Base-by-base conservation (phyloP, 2,797 vertebrate genomes). In the Eulemur albifrons region DNA sequence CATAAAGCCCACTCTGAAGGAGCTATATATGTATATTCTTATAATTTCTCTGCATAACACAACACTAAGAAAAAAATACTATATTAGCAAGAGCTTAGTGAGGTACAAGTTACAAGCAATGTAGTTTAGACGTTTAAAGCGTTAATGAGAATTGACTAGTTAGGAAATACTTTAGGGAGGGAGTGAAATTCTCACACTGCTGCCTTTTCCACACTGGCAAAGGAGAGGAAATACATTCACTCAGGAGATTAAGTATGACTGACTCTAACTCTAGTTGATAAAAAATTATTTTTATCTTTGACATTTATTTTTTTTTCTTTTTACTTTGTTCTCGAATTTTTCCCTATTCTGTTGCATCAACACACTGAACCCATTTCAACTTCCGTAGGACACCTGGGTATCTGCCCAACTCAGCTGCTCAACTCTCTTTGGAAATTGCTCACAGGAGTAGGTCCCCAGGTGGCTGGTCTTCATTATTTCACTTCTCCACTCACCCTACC, bases 81-180 rank as follows among this genome's bases (percentile, higher is more conserved):
- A 9, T 61, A 67, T 81, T 80, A 92, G 1, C 54, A 76, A 93
- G 75, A 94, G 27, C 14, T 91, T 81, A 73, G 48, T 85, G 30
- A 57, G 10, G 25, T 65, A 25, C n/a, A 88, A 76, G 61, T 65
- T 76, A 76, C 4, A 61, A 85, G 35, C 70, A 86, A 69, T 1
- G 4, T 38, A 79, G 17, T 57, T 91, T 63, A 81, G 70, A 93
- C 23, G 48, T 91, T 75, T 91, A 94, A 70, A 18, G 54, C 43
- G 48, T 82, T 38, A 17, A 11, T 45, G 79, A 96, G 79, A 80
- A 87, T 93, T 11, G 40, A 73, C 25, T 40, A 67, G 40, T 94
- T 54, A 95, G 94, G 69, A 97, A 95, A 86, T 76, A 48, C n/a
- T 87, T 95, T 30, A 83, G n/a, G 67, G 32, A 65, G 54, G 25